These are phyloP conservation scores for Dicyrtomina minuta DNA, from an alignment of 2,888 invertebrate genomes.

Conservation along the genomic window DNA sequence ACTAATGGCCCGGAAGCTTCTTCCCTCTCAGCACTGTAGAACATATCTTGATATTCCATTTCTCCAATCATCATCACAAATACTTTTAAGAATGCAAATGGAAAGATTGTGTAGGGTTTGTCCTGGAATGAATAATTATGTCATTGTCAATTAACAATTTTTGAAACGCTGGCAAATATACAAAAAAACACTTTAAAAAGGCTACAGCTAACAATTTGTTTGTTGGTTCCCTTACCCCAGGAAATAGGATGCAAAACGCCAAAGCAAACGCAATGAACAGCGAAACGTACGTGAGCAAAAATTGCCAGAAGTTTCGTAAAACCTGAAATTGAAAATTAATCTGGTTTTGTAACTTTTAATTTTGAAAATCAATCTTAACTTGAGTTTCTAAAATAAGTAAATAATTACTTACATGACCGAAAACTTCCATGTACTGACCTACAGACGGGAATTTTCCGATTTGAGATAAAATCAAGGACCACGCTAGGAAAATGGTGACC, in stretches of 20 bases:
- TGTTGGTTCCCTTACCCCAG: conserved; percentile 39
- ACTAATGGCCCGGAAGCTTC: conserved; percentile 37
- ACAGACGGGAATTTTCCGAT: conserved; percentile 50
- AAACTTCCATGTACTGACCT: conserved; percentile 50
- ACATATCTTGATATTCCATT: conserved; percentile 49
- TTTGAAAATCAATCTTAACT: not conserved
- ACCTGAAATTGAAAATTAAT: conserved; percentile 38
- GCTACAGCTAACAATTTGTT: not conserved
- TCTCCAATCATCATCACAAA: conserved; percentile 52
- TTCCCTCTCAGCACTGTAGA: conserved; percentile 44
- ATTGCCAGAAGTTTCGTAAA: conserved; percentile 49
- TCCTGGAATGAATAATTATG: conserved; percentile 28
- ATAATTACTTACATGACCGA: conserved; percentile 47
- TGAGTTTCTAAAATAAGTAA: too few relatives aligned
- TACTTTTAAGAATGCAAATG: conserved; percentile 48
- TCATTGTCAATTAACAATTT: too few relatives aligned
- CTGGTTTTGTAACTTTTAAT: too few relatives aligned
- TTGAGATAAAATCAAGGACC: conserved; percentile 50
- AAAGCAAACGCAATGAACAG: conserved; percentile 50
- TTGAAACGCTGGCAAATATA: not conserved
- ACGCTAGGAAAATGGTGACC: conserved; percentile 48
- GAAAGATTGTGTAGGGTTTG: conserved; percentile 46
- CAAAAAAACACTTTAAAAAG: not conserved
- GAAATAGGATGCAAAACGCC: conserved; percentile 50
- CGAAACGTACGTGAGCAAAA: conserved; percentile 48